A percentile compares a stretch with the other conserved stretches of the same genome.
Conservation (phyloP, 2,888 invertebrate genomes). For the Drosophila nr. perissopoda region DNA sequence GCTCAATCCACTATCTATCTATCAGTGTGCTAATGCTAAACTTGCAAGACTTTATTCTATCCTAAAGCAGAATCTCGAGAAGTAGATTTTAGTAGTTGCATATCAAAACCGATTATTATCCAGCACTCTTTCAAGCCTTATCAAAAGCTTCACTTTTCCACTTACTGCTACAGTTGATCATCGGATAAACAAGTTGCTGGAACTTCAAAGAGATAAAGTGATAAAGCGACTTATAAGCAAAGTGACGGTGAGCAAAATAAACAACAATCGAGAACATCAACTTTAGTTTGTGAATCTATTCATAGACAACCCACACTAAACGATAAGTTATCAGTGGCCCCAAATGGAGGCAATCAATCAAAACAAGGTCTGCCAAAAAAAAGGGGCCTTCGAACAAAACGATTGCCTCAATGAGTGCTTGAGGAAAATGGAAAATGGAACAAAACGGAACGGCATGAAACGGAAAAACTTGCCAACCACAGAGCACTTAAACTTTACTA, state of each 20-base stretch:
- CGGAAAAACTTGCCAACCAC: constrained; percentile 58
- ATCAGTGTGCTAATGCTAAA: background rate
- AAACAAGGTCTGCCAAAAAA: constrained; percentile 32
- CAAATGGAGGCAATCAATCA: constrained; percentile 71
- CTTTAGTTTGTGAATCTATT: background rate
- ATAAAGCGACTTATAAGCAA: constrained; percentile 7
- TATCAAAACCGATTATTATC: background rate
- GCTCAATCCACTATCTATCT: background rate
- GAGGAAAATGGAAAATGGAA: constrained; percentile 19
- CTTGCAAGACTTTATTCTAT: background rate
- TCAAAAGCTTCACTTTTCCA: background rate
- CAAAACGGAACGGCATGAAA: constrained; percentile 18
- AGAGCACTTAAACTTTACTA: constrained; percentile 79
- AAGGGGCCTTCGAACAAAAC: constrained; percentile 31
- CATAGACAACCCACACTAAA: constrained; percentile 42
- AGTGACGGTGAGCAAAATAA: constrained; percentile 42
- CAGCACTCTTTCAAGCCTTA: background rate
- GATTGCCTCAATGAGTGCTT: constrained; percentile 23
- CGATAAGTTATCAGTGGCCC: constrained; percentile 66
- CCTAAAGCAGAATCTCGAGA: background rate
- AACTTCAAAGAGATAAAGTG: constrained; percentile 1
- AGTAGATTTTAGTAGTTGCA: background rate
- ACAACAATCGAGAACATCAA: constrained; percentile 35
- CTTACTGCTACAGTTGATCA: background rate
- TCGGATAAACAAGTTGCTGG: background rate